Evolutionary conservation across 2,797 vertebrate species (phyloP).

Genomic region (Furcifer pardalis): DNA sequence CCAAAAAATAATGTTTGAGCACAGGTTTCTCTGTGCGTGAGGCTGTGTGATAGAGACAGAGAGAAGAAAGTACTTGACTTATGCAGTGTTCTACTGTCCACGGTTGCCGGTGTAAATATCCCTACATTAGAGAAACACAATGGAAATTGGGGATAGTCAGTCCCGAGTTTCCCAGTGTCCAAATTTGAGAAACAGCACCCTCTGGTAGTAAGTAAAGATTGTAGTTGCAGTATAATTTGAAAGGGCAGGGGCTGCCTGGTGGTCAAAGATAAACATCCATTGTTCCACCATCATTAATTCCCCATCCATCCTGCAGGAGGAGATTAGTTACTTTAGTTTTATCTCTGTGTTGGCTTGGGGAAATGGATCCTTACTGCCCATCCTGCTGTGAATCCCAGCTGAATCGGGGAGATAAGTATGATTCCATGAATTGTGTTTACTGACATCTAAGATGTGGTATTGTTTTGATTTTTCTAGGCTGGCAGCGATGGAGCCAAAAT

Average conservation of each 20-base stretch:
- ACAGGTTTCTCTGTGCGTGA: too few species aligned
- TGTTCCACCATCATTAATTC: background rate
- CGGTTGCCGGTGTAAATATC: too few species aligned
- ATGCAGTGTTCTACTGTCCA: too few species aligned
- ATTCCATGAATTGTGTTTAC: background rate
- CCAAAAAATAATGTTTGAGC: too few species aligned
- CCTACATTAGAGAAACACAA: too few species aligned
- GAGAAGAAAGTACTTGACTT: too few species aligned
- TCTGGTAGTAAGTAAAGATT: too few species aligned
- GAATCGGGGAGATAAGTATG: background rate
- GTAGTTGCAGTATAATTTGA: too few species aligned
- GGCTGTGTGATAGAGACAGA: too few species aligned
- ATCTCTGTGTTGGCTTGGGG: background rate
- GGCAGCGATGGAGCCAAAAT: conserved; percentile 92
- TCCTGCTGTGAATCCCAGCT: background rate
- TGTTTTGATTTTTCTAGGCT: conserved; percentile 75
- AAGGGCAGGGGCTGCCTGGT: background rate
- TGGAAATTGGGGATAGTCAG: too few species aligned
- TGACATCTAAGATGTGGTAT: background rate
- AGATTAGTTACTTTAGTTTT: background rate
- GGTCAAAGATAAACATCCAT: background rate
- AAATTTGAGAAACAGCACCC: too few species aligned
- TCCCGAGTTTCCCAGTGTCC: too few species aligned
- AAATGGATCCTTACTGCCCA: background rate
- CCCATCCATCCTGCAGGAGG: background rate